A percentile compares a stretch with the other conserved stretches of the same genome.
These are phyloP conservation scores for Pilophorus perplexus DNA, from an alignment of 2,888 invertebrate species.

Conservation along the genomic window DNA sequence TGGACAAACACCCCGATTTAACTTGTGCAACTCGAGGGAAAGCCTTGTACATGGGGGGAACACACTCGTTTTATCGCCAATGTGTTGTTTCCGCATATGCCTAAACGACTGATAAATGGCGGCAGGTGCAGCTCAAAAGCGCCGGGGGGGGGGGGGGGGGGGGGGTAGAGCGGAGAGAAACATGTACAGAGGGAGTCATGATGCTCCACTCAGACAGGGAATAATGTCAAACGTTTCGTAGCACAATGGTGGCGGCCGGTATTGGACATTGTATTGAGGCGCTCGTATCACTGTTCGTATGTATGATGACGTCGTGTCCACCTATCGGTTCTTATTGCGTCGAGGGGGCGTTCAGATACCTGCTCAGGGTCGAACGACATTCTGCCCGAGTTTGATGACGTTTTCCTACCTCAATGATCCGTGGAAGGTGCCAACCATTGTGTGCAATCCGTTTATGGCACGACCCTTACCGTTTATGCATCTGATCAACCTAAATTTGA, in stretches of 20 bases:
- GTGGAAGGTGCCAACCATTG: too few relatives aligned
- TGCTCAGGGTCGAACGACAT: background rate
- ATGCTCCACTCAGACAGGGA: constrained; percentile 22
- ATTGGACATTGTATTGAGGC: constrained; percentile 8
- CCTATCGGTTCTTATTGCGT: constrained; percentile 25
- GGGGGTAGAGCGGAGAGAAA: background rate
- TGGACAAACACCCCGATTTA: too few relatives aligned
- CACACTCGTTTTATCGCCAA: background rate
- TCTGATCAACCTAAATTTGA: too few relatives aligned
- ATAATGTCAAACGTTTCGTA: background rate
- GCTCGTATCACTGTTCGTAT: constrained; percentile 17
- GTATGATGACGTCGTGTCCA: constrained; percentile 25
- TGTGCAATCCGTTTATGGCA: too few relatives aligned
- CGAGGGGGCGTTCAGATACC: constrained; percentile 5
- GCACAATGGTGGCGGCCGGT: constrained; percentile 2
- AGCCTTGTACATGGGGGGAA: background rate
- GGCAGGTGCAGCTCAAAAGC: background rate
- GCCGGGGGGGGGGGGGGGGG: background rate
- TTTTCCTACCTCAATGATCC: too few relatives aligned
- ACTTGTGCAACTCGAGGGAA: too few relatives aligned
- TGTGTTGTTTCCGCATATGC: constrained; percentile 3
- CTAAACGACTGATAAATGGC: constrained; percentile 24
- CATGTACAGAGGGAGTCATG: constrained; percentile 11
- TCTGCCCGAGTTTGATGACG: too few relatives aligned
- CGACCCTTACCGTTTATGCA: too few relatives aligned